A percentile compares a stretch with the other conserved stretches of the same genome.
Conservation (phyloP, 2,797 vertebrate species). For the Chromis chromis region DNA sequence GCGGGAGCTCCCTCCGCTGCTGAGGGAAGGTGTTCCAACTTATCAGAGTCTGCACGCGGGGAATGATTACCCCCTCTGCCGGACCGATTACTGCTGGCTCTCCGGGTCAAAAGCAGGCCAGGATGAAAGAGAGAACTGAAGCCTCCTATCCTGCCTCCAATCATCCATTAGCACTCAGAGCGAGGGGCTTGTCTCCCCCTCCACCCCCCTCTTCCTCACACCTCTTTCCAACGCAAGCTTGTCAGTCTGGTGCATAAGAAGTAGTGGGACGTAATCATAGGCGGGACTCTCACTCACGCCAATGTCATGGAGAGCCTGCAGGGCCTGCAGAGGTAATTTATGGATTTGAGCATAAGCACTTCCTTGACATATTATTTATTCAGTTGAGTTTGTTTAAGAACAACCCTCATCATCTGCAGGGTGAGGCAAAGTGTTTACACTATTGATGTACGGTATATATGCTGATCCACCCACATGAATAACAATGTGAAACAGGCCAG, state of each 20-base stretch:
- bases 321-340: constrained; percentile 72
- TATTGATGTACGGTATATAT: constrained; percentile 76
- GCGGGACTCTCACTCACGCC: constrained; percentile 57
- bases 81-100: constrained; percentile 94
- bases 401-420: constrained; percentile 62
- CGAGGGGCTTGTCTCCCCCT: constrained; percentile 77
- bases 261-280: constrained; percentile 73
- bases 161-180: constrained; percentile 93
- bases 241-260: constrained; percentile 86
- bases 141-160: constrained; percentile 93
- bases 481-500: constrained; percentile 60
- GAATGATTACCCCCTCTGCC: constrained; percentile 96
- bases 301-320: constrained; percentile 55
- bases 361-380: constrained; percentile 78
- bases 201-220: constrained; percentile 34
- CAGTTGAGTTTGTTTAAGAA: constrained; percentile 80
- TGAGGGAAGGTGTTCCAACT: constrained; percentile 96
- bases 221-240: constrained; percentile 81
- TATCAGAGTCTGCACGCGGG: constrained; percentile 98
- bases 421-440: constrained; percentile 75
- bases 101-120: constrained; percentile 93
- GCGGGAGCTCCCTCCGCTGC: constrained; percentile 87
- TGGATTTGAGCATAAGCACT: constrained; percentile 66
- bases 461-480: constrained; percentile 71
- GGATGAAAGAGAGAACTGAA: constrained; percentile 95